Evolutionary conservation across 2,888 invertebrate genomes (phyloP).

Genomic region (Lepidocyrtinus sp.): DNA sequence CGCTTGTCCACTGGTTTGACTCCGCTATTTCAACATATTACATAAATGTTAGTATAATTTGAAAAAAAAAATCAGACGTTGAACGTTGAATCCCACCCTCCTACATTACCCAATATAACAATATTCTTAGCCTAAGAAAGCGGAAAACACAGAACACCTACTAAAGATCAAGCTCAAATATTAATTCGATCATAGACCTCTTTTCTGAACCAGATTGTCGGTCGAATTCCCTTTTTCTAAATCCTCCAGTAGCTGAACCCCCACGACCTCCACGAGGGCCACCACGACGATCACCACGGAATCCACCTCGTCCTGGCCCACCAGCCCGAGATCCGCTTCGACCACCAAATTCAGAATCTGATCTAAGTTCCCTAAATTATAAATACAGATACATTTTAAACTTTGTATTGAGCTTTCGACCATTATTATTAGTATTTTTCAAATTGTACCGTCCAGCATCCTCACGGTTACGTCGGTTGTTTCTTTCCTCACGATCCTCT

Average conservation of each 20-base stretch:
- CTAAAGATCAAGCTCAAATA: too few species aligned
- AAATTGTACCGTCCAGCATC: constrained; percentile 64
- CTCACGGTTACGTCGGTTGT: constrained; percentile 77
- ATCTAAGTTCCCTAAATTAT: constrained; percentile 50
- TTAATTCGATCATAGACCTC: constrained; percentile 78
- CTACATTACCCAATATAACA: too few species aligned
- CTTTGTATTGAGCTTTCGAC: too few species aligned
- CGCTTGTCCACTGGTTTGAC: constrained; percentile 95
- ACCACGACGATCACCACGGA: constrained; percentile 74
- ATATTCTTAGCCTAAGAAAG: too few species aligned
- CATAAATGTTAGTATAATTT: too few species aligned
- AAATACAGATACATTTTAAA: neutral
- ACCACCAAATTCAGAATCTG: constrained; percentile 62
- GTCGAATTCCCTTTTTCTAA: constrained; percentile 94
- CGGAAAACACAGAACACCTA: too few species aligned
- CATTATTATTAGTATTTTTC: too few species aligned
- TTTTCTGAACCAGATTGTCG: constrained; percentile 95
- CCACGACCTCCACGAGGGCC: constrained; percentile 68
- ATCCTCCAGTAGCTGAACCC: constrained; percentile 74
- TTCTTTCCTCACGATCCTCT: constrained; percentile 82
- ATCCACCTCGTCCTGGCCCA: constrained; percentile 69
- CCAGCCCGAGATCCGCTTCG: constrained; percentile 74
- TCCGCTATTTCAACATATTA: constrained; percentile 77
- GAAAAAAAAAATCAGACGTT: too few species aligned
- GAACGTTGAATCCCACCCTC: too few species aligned